Evolutionary conservation across 2,797 vertebrate species (phyloP).

Genomic region (Pangasius mekongensis): DNA sequence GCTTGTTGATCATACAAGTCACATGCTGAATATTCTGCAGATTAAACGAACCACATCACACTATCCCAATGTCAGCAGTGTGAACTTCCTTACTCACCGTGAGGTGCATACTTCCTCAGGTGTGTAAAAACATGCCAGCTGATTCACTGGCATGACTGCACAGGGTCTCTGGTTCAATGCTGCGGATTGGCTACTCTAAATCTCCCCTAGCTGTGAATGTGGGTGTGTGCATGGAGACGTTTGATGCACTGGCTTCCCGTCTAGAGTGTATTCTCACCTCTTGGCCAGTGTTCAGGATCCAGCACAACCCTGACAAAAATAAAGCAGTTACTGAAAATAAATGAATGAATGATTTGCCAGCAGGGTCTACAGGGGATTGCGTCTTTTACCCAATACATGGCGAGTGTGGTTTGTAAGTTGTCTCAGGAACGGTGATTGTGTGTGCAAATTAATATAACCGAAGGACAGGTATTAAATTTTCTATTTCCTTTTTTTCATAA

Average conservation of each 20-base stretch:
- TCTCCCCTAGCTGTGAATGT: background rate
- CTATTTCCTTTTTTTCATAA: background rate
- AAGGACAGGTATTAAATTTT: background rate
- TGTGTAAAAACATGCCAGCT: background rate
- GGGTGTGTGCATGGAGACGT: background rate
- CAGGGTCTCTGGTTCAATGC: background rate
- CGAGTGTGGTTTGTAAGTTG: background rate
- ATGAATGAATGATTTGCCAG: slow-evolving; percentile 3
- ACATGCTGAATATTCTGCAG: background rate
- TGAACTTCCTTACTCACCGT: background rate
- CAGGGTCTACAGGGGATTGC: background rate
- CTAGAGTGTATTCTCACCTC: background rate
- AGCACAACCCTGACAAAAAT: background rate
- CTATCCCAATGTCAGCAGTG: background rate
- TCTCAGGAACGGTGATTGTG: background rate
- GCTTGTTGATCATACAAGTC: background rate
- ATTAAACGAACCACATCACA: background rate
- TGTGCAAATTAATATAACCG: background rate
- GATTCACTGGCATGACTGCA: background rate
- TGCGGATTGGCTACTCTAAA: background rate
- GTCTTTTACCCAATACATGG: background rate
- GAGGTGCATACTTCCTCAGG: background rate
- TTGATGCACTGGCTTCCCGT: background rate
- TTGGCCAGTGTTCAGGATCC: background rate
- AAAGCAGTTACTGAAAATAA: background rate